Evolutionary conservation across 1,140 invertebrate genomes (phyloP), one percentile per base, ranked within the genome.

Genomic region (Drosophila ercepeae): DNA sequence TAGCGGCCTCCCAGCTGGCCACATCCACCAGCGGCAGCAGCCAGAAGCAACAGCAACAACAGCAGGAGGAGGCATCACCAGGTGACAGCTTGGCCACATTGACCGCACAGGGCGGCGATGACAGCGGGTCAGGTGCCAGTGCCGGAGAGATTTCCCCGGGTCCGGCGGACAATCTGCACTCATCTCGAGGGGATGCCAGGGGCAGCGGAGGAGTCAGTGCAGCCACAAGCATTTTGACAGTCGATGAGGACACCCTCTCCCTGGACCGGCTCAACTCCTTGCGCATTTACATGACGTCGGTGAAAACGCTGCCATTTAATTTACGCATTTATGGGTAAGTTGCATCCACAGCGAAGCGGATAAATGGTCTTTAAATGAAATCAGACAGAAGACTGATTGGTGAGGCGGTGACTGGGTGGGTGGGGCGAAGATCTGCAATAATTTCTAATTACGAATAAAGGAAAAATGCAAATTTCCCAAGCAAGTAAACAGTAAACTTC

Each of bases 261-360:
- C 73, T 90, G 75, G 84, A 91, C 67, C 78, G 90, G 16, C 65
- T 91, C 13, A 91, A 89, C 51, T 91, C 91, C 14, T 50, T 91
- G 54, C 89, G 91, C 53, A 91, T 91, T 50, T 91, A 91, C 57
- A 91, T 89, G 82, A 88, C 90, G 29, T 88, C 90, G 3, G 86
- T 91, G 68, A 91, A 90, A 86, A 89, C 89, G 48, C 71, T 91
- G 71, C 91, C 91, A 49, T 91, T 91, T 54, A 90, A 90, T 81
- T 89, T 91, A 46, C 82, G 88, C 53, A 91, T 91, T 52, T 91
- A 91, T 39, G 90, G 90, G 91, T 91, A 58, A 91, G 90, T 86
- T 44, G 50, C 13, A 90, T 65, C 72, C 18, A 13, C 5, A 42
- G 36, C 52, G 16, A 11, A 44, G 55, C 23, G 16, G 67, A 58